These are phyloP conservation scores for Ranitomeya imitator DNA, from an alignment of 2,113 vertebrate genomes.

Conservation along the genomic window DNA sequence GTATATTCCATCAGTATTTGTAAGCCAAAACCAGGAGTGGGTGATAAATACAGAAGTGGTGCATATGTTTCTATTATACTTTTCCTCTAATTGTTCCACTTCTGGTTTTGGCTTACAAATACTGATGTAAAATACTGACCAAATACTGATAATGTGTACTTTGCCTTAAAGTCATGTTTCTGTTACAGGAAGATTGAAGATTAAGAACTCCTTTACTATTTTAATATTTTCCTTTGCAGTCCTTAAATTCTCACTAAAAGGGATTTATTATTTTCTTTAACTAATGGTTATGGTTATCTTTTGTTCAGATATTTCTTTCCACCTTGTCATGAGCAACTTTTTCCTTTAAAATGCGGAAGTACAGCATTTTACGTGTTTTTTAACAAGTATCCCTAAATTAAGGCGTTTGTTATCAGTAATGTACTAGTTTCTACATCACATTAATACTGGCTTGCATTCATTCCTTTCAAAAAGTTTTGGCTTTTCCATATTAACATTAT, in stretches of 20 bases:
- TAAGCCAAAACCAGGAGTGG: no score
- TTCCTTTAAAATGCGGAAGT: not conserved
- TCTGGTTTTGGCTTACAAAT: no score
- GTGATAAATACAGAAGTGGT: no score
- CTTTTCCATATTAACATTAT: not conserved
- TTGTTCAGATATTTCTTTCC: not conserved
- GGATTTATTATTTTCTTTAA: not conserved
- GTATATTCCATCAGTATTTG: no score
- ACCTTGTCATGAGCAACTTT: not conserved
- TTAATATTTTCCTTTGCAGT: not conserved
- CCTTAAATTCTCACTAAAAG: not conserved
- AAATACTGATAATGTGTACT: no score
- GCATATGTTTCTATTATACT: no score
- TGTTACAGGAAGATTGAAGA: not conserved
- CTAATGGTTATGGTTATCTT: not conserved
- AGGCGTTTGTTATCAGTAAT: no score
- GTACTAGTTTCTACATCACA: no score
- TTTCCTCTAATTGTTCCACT: no score
- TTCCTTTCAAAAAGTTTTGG: not conserved
- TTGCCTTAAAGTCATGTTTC: not conserved
- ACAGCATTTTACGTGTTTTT: not conserved
- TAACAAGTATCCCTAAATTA: no score
- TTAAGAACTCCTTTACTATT: not conserved
- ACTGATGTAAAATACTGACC: no score
- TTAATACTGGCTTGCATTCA: not conserved